These are phyloP conservation scores for Arenaria interpres DNA, from an alignment of 2,113 vertebrate species.

Conservation along the genomic window DNA sequence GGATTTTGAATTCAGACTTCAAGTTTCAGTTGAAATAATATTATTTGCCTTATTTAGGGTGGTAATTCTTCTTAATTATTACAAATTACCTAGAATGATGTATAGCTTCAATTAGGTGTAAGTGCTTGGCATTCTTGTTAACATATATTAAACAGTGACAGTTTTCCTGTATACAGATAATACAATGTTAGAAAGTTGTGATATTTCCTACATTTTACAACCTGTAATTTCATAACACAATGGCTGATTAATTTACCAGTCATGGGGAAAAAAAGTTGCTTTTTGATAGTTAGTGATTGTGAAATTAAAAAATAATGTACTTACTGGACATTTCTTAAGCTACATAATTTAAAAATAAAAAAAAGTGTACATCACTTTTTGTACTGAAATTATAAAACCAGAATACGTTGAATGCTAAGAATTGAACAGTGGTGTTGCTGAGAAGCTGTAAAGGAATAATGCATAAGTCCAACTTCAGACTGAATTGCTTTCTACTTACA, in stretches of 20 bases:
- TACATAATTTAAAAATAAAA: conserved; percentile 6
- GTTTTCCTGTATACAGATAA: not conserved
- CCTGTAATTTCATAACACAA: not conserved
- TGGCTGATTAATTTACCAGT: not conserved
- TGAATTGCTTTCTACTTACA: conserved; percentile 76
- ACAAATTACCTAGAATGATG: conserved; percentile 76
- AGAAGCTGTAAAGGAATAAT: conserved; percentile 61
- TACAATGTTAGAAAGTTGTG: not conserved
- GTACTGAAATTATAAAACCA: not conserved
- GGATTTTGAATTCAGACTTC: conserved; percentile 66
- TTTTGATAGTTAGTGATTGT: conserved; percentile 9
- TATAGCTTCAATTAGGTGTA: conserved; percentile 76
- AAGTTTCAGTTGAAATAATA: conserved; percentile 63
- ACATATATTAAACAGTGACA: conserved; percentile 52
- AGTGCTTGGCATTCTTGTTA: conserved; percentile 67
- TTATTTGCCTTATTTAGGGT: conserved; percentile 64
- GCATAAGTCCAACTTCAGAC: conserved; percentile 72
- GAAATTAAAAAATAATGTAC: not conserved
- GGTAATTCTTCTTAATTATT: conserved; percentile 78
- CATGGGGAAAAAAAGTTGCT: not conserved
- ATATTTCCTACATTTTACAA: not conserved
- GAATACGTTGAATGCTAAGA: conserved; percentile 8
- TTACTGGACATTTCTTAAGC: not conserved
- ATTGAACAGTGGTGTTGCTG: conserved; percentile 47
- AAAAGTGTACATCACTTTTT: not conserved